Conservation (phyloP, 2,113 vertebrate species). For the Caracal caracal region DNA sequence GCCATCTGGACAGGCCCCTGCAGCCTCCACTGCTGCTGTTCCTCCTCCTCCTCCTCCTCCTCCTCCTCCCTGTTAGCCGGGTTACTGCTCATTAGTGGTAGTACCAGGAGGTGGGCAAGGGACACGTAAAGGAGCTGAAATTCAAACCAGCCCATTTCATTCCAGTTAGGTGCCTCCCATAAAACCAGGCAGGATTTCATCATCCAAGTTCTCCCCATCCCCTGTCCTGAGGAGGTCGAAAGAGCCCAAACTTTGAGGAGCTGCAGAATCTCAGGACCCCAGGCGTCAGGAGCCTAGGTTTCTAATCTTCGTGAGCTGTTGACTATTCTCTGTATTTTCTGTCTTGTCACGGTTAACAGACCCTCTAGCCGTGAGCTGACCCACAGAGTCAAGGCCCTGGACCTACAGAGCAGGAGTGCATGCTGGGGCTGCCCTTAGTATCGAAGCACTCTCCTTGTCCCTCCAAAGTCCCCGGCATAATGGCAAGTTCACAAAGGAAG, state of each 20-base stretch:
- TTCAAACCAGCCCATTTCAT: conserved; percentile 69
- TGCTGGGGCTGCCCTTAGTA: not conserved
- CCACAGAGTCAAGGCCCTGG: conserved; percentile 4
- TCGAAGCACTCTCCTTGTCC: conserved; percentile 14
- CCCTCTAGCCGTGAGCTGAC: not conserved
- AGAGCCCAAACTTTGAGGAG: not conserved
- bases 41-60: conserved; percentile 41
- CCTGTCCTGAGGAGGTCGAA: not conserved
- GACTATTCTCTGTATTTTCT: not conserved
- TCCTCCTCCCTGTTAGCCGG: conserved; percentile 53
- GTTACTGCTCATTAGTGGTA: conserved; percentile 70
- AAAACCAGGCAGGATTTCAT: conserved; percentile 57
- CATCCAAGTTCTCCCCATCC: conserved; percentile 36
- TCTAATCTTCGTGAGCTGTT: not conserved
- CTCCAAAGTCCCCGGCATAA: conserved; percentile 57
- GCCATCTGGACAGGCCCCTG: not conserved
- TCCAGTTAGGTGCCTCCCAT: conserved; percentile 66
- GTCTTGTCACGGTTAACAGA: conserved; percentile 27
- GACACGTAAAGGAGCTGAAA: conserved; percentile 72
- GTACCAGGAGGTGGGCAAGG: conserved; percentile 60
- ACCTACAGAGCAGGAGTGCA: not conserved
- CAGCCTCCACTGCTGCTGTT: not conserved
- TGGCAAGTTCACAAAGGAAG: conserved; percentile 75
- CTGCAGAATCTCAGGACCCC: not conserved
- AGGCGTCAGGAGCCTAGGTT: not conserved